Conservation (phyloP, 2,113 vertebrate species). For the Hepsetus odoe region DNA sequence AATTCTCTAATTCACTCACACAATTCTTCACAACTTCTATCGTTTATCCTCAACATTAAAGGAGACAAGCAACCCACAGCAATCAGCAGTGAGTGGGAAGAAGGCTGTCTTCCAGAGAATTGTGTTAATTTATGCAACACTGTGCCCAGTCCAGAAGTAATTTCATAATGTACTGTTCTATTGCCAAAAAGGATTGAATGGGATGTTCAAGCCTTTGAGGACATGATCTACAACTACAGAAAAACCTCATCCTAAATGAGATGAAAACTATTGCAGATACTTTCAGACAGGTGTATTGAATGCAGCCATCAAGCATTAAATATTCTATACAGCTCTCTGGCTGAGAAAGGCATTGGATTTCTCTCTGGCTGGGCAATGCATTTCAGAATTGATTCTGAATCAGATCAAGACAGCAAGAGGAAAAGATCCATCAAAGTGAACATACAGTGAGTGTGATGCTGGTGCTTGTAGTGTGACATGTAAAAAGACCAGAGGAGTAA, state of each 20-base stretch:
- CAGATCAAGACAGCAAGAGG: too few species aligned
- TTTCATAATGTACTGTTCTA: conserved; percentile 2
- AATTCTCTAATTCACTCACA: not conserved
- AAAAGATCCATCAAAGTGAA: too few species aligned
- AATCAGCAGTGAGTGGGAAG: conserved; percentile 2
- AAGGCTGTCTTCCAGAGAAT: not conserved
- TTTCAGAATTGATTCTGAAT: too few species aligned
- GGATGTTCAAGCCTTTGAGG: not conserved
- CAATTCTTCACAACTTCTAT: not conserved
- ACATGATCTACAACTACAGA: not conserved
- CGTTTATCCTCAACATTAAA: not conserved
- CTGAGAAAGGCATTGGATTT: too few species aligned
- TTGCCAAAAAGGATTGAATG: not conserved
- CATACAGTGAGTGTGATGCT: too few species aligned
- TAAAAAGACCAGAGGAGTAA: too few species aligned
- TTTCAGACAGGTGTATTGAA: too few species aligned
- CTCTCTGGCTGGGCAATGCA: too few species aligned
- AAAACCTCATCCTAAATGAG: not conserved
- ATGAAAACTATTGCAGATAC: too few species aligned
- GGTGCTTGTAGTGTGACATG: too few species aligned
- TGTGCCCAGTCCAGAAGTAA: not conserved
- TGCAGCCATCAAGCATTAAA: too few species aligned
- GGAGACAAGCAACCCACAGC: conserved; percentile 10
- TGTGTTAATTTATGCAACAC: not conserved
- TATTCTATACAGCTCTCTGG: too few species aligned